Base-by-base conservation (phyloP, 2,797 vertebrate genomes). In the Centroberyx gerrardi region DNA sequence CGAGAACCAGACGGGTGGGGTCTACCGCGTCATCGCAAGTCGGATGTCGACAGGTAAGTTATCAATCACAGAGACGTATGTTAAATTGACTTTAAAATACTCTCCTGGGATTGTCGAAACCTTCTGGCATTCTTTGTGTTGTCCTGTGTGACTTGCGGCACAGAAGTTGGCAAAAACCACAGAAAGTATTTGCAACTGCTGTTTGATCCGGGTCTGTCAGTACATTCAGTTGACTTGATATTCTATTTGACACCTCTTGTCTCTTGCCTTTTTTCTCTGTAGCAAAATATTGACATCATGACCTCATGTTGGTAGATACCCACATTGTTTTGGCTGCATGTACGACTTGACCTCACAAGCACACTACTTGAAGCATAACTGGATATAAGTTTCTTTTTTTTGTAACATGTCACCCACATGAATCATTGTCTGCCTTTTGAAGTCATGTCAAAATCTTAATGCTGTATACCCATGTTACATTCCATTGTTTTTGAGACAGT, bases 391-490 rank as follows among this genome's bases (percentile, higher is more conserved):
- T 22, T 72, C 56, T 33, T 38, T 64, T 66, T 82, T 87, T 90
- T 87, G 76, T 78, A 81, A 89, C 85, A 85, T 72, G 74, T 91
- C 91, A 90, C 87, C 89, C 86, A 90, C 90, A 89, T 87, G 76
- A 90, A 85, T 88, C 90, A 89, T 91, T 88, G 86, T 93, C 89
- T 87, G 88, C 84, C 81, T 88, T 85, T 83, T 85, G 76, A 90
- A 90, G 87, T 92, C 90, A 77, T 90, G 84, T 92, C 81, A 76
- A 15, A 83, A 84, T 86, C 86, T 88, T 67, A 59, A 85, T 87
- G 86, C 90, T 91, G 89, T 92, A 91, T 62, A 54, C 86, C 31
- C 87, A 83, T 90, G 88, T 90, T 90, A 83, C 91, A 91, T 93
- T 82, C 76, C 88, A 91, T 93, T 93, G 90, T 92, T 92, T 76